phyloP scores from a whole-genome alignment of 2,888 invertebrate genomes.

The Cabera pusaria region DNA sequence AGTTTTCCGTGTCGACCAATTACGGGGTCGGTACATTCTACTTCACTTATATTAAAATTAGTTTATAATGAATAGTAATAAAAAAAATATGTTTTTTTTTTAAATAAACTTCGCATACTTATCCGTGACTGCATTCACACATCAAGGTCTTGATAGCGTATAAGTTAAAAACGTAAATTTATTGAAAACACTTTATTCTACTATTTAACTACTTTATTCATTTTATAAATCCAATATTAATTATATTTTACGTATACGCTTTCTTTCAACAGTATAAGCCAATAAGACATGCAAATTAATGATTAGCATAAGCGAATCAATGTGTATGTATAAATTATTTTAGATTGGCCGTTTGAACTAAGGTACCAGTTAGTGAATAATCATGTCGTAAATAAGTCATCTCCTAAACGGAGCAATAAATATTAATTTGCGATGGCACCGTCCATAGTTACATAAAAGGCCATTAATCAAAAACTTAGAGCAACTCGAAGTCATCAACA shows the following conservation, averaged over 20 bases:
- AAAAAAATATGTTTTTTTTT: too few species aligned
- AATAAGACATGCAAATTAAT: constrained; percentile 3
- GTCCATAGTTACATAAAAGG: constrained; percentile 20
- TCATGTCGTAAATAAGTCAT: constrained; percentile 15
- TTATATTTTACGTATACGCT: too few species aligned
- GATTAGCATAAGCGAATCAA: constrained; percentile 2
- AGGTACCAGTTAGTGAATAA: constrained; percentile 6
- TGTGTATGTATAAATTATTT: constrained; percentile 10
- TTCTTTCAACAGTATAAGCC: neutral
- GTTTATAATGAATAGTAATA: too few species aligned
- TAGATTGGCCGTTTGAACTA: constrained; percentile 6
- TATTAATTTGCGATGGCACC: constrained; percentile 19
- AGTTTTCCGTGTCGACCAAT: constrained; percentile 62
- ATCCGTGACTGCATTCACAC: too few species aligned
- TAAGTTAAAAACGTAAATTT: too few species aligned
- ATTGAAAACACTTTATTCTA: too few species aligned
- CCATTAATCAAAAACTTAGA: constrained; percentile 35
- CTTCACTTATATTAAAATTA: constrained; percentile 2
- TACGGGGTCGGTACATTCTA: constrained; percentile 41
- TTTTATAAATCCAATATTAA: too few species aligned
- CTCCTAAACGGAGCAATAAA: constrained; percentile 16
- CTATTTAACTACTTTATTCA: too few species aligned
- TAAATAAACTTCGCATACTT: too few species aligned
- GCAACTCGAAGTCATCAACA: constrained; percentile 23
- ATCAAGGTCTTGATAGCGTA: neutral